Evolutionary conservation across 2,113 vertebrate species (phyloP).

Genomic region (Podarcis raffonei): DNA sequence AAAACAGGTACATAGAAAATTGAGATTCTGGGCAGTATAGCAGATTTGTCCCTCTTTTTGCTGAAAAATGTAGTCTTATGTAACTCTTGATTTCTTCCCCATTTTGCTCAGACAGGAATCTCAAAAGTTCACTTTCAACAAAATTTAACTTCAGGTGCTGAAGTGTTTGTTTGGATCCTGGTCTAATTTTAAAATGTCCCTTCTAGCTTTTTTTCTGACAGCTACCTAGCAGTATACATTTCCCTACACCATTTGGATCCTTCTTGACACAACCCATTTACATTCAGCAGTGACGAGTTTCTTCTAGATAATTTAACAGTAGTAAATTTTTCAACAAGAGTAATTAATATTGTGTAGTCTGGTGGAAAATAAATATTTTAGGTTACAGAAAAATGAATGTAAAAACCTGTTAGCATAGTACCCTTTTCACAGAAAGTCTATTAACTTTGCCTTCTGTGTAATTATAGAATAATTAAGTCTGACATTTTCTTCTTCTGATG

Average conservation of each 20-base stretch:
- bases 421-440: conserved; percentile 12
- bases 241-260: background rate
- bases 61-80: background rate
- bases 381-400: background rate
- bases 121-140: background rate
- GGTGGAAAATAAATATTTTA: conserved; percentile 11
- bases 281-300: background rate
- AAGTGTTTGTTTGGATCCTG: background rate
- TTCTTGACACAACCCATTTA: background rate
- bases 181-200: background rate
- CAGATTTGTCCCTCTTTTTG: background rate
- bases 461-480: background rate
- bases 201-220: background rate
- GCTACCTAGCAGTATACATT: background rate
- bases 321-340: background rate
- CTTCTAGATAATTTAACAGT: background rate
- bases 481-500: background rate
- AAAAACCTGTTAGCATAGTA: background rate
- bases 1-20: background rate
- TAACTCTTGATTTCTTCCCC: background rate
- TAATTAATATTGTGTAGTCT: background rate
- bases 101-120: background rate
- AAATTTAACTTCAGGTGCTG: background rate
- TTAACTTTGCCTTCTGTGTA: background rate
- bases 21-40: background rate